Conservation (phyloP, 2,113 vertebrate genomes). For the Lipophrys pholis region DNA sequence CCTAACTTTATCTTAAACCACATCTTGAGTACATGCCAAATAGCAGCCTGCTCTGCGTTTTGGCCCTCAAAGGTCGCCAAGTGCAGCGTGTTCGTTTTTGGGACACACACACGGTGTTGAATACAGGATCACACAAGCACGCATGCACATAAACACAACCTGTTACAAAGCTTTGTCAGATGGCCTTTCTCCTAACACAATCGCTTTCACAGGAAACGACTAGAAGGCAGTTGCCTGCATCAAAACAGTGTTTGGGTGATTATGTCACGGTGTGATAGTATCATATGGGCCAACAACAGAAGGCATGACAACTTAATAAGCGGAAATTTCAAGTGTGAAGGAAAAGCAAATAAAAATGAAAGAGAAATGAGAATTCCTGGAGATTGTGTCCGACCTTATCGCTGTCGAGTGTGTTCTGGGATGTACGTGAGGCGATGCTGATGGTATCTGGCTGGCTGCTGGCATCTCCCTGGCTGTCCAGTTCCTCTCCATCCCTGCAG, state of each 20-base stretch:
- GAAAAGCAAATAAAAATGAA: no score
- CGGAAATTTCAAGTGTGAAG: no score
- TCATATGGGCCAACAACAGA: not conserved
- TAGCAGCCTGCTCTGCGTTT: no score
- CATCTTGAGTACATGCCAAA: no score
- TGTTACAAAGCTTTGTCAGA: slow-evolving; percentile 44
- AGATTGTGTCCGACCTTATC: slow-evolving; percentile 89
- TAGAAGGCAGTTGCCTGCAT: slow-evolving; percentile 18
- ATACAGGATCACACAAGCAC: not conserved
- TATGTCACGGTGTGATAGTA: slow-evolving; percentile 8
- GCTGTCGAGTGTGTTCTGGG: slow-evolving; percentile 98
- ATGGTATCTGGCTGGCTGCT: slow-evolving; percentile 99
- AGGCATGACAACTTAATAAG: not conserved
- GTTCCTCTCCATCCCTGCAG: slow-evolving; percentile 95
- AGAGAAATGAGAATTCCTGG: no score
- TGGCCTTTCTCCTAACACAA: slow-evolving; percentile 39
- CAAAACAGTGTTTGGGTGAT: slow-evolving; percentile 9
- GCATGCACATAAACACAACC: slow-evolving; percentile 33
- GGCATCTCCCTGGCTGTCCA: slow-evolving; percentile 98
- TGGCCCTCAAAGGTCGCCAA: no score
- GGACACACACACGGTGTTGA: slow-evolving; percentile 7
- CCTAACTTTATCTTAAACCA: no score
- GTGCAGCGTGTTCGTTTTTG: no score
- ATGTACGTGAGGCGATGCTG: slow-evolving; percentile 97
- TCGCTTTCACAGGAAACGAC: slow-evolving; percentile 52